Percentiles rank a stretch among this genome's conserved stretches.
Conservation (phyloP, 2,888 invertebrate species). For the Psylliodes chrysocephalus region DNA sequence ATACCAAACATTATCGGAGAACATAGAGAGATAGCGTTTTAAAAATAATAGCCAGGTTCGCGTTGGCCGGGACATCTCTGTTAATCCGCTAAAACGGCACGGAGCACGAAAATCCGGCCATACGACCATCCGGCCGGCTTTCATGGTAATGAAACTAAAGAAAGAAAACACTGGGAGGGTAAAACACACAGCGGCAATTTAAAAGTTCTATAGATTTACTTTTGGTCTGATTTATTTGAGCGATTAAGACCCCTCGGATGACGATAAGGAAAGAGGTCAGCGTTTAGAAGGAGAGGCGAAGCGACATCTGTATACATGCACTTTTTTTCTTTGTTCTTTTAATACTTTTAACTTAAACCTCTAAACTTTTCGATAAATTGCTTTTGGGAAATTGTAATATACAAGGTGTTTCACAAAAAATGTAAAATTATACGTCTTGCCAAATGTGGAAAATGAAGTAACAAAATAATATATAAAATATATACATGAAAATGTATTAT, state of each 20-base stretch:
- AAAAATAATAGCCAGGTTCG: slow-evolving; percentile 15
- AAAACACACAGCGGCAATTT: slow-evolving; percentile 11
- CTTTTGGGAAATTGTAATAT: no score
- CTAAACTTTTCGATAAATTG: no score
- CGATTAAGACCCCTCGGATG: slow-evolving; percentile 5
- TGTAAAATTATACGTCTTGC: no score
- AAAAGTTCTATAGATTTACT: slow-evolving; percentile 11
- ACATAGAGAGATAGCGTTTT: slow-evolving; percentile 3
- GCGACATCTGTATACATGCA: no score
- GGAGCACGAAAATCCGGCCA: slow-evolving; percentile 14
- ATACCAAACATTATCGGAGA: slow-evolving; percentile 18
- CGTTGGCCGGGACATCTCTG: slow-evolving; percentile 16
- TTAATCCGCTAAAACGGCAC: slow-evolving; percentile 15
- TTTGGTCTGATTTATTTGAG: slow-evolving; percentile 5
- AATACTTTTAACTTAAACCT: no score
- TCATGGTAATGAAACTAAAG: slow-evolving; percentile 17
- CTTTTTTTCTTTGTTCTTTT: no score
- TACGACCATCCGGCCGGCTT: slow-evolving; percentile 11
- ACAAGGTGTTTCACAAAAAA: no score
- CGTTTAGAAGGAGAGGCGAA: no score
- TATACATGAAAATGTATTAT: no score
- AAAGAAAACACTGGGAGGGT: slow-evolving; percentile 7
- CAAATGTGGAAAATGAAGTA: no score
- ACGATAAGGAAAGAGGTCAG: neutral
- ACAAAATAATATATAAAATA: no score